Percentiles rank a stretch among this genome's conserved stretches.
Conservation (phyloP, 2,888 invertebrate species). For the Cantharis flavilabris region DNA sequence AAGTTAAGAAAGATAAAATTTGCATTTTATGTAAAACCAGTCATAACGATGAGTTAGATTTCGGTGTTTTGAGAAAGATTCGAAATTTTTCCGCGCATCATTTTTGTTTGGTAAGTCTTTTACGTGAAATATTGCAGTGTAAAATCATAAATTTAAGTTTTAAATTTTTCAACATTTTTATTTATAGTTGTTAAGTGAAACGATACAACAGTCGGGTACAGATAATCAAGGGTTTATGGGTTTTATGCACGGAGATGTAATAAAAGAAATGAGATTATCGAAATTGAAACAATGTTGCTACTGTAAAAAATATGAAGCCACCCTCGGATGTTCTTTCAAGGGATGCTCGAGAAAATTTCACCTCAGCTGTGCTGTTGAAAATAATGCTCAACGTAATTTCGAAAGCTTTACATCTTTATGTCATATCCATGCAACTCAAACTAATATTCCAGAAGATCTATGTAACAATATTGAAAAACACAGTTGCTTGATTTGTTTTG, state of each 20-base stretch:
- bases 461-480: background rate
- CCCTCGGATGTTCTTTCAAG: slow-evolving; percentile 69
- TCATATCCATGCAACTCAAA: slow-evolving; percentile 1
- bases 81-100: slow-evolving; percentile 69
- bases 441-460: slow-evolving; percentile 17
- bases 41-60: slow-evolving; percentile 60
- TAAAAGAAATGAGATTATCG: slow-evolving; percentile 67
- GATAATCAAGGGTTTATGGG: slow-evolving; percentile 75
- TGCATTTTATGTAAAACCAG: slow-evolving; percentile 62
- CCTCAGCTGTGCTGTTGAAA: slow-evolving; percentile 71
- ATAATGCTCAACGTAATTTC: slow-evolving; percentile 33
- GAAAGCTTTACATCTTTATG: slow-evolving; percentile 10
- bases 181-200: slow-evolving; percentile 69
- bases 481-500: slow-evolving; percentile 20
- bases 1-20: slow-evolving; percentile 41
- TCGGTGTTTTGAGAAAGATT: slow-evolving; percentile 62
- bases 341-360: slow-evolving; percentile 75
- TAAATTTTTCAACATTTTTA: background rate
- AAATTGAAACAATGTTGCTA: slow-evolving; percentile 62
- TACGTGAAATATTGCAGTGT: no score
- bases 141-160: no score
- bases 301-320: slow-evolving; percentile 70
- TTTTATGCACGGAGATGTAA: slow-evolving; percentile 72
- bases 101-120: slow-evolving; percentile 71
- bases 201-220: slow-evolving; percentile 68